Evolutionary conservation across 2,113 vertebrate genomes (phyloP).

Genomic region (Lota lota): DNA sequence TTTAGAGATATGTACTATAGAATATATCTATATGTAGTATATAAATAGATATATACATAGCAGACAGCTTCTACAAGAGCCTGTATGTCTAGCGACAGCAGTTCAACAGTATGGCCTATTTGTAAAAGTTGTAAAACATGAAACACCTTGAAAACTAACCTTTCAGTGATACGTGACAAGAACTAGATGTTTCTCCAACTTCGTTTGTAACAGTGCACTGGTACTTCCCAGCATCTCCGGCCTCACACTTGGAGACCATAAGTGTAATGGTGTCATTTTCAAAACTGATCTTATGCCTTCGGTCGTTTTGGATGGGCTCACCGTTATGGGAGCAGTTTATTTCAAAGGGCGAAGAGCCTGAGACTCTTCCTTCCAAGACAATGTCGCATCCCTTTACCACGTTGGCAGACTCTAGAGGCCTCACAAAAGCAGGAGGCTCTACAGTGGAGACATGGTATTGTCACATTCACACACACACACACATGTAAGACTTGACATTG

Average conservation of each 20-base stretch:
- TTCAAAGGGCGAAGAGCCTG: slow-evolving; percentile 89
- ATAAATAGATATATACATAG: no score
- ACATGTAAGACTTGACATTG: no score
- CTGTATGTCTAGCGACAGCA: background rate
- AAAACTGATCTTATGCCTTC: slow-evolving; percentile 79
- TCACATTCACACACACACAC: background rate
- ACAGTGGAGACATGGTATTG: slow-evolving; percentile 37
- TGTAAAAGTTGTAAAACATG: background rate
- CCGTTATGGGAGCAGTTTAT: slow-evolving; percentile 86
- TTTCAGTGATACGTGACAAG: slow-evolving; percentile 83
- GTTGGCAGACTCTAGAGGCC: slow-evolving; percentile 83
- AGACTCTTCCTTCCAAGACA: slow-evolving; percentile 80
- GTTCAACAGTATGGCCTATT: background rate
- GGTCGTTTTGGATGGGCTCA: slow-evolving; percentile 81
- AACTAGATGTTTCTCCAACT: slow-evolving; percentile 84
- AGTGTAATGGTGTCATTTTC: slow-evolving; percentile 79
- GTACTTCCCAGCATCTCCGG: slow-evolving; percentile 84
- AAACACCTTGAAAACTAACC: slow-evolving; percentile 76
- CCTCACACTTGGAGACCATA: slow-evolving; percentile 83
- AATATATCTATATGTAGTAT: background rate
- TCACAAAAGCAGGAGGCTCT: slow-evolving; percentile 88
- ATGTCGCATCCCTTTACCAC: slow-evolving; percentile 84
- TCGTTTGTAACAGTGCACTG: slow-evolving; percentile 83
- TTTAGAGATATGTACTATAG: background rate
- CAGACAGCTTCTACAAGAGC: background rate